Base-by-base conservation (phyloP, 2,888 invertebrate species). In the Drosophila diplacantha region DNA sequence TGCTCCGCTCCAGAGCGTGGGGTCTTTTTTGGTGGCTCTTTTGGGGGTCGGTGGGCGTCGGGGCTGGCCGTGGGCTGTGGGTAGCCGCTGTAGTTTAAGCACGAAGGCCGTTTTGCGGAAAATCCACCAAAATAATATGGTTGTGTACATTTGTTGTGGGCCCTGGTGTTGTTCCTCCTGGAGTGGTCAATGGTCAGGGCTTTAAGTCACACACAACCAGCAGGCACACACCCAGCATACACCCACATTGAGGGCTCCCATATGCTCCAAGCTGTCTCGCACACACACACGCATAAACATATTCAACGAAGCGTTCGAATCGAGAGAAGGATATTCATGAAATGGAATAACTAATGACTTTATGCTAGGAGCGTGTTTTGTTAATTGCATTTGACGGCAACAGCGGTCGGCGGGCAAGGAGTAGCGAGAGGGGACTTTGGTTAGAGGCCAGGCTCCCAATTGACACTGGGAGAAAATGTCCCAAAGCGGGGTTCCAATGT, bases 341-440 rank as follows among this genome's bases (percentile, higher is more conserved):
- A 78, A 78, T 78, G 78, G 78, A 78, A 78, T 78, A 78, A 78
- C 78, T 78, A 78, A 78, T 78, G 78, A 83, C 83, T 83, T 78
- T 83, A 83, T 83, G 78, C 78, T 78, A 69, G 83, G 75, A 78
- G 78, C 78, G 78, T 83, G 78, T 83, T 78, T 78, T 83, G 78
- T 78, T 78, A 78, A 78, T 78, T 78, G 78, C 83, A 78, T 78
- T 83, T 78, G 78, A 79, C 73, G 79, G 83, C 81, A 81, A 75
- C 76, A 12, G 56, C 18, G 55, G 55, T 38, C 14, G 11, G 76
- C 69, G 78, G 9, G 24, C n/a, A 43, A 58, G 67, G 59, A 49
- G 64, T 39, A 51, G 74, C 56, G 5, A 16, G 37, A 26, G 39
- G 26, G 18, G 20, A 18, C 29, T 29, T 44, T 29, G 44, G 44